Conservation (phyloP, 2,888 invertebrate species). For the Alloscopus bannaensis region DNA sequence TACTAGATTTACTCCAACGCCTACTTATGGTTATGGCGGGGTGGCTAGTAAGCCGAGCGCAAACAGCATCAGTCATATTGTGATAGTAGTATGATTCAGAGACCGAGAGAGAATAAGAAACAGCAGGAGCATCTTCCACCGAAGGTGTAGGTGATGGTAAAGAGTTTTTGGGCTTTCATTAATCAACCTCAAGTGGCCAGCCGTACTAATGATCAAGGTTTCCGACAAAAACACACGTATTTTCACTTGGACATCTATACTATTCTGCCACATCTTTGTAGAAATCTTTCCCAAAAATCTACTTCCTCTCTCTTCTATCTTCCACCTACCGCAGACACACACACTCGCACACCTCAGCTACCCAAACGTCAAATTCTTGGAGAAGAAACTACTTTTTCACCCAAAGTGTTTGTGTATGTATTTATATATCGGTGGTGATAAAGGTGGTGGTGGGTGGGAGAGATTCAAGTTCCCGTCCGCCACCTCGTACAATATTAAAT, state of each 20-base stretch:
- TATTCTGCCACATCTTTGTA: constrained; percentile 18
- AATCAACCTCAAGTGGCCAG: constrained; percentile 69
- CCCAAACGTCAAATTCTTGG: neutral
- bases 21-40: too few species aligned
- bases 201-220: constrained; percentile 65
- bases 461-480: neutral
- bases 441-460: neutral
- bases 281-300: too few species aligned
- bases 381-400: constrained; percentile 19
- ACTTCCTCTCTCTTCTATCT: constrained; percentile 14
- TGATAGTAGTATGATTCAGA: constrained; percentile 24
- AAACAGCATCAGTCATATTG: constrained; percentile 36
- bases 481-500: constrained; percentile 5
- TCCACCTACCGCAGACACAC: too few species aligned
- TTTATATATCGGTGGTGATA: neutral
- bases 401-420: too few species aligned
- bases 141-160: constrained; percentile 57
- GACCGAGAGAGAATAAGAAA: too few species aligned
- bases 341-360: constrained; percentile 8
- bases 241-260: too few species aligned
- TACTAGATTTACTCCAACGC: too few species aligned
- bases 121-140: constrained; percentile 55
- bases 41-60: too few species aligned
- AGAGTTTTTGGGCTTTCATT: constrained; percentile 67
- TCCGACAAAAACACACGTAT: constrained; percentile 62